Conservation (phyloP, 2,113 vertebrate genomes). For the Malurus elegans region DNA sequence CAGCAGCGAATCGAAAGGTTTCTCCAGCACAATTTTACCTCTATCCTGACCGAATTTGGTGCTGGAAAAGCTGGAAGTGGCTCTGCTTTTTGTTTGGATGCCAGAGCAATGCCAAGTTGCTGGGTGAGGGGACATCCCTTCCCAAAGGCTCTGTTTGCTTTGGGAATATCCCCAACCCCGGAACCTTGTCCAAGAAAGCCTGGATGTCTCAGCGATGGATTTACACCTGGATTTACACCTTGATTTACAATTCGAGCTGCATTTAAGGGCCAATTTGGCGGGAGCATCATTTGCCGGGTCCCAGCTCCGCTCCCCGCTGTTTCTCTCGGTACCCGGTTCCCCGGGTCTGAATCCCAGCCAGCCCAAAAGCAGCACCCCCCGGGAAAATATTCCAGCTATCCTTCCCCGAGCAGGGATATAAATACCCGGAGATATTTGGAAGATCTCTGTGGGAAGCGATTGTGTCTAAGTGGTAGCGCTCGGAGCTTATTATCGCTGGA, state of each 20-base stretch:
- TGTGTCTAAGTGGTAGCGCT: not conserved
- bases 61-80: not conserved
- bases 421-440: not conserved
- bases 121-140: not conserved
- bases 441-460: slow-evolving; percentile 23
- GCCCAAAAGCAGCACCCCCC: not conserved
- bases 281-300: not conserved
- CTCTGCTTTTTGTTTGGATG: not conserved
- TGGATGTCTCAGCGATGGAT: not conserved
- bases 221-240: not conserved
- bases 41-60: not conserved
- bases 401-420: not conserved
- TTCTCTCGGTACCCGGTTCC: not conserved
- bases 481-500: not conserved
- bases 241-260: not conserved
- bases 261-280: not conserved
- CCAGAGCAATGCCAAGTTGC: not conserved
- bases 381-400: not conserved
- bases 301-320: not conserved
- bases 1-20: not conserved
- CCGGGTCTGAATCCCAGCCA: not conserved
- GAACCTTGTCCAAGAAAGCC: not conserved
- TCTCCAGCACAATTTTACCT: not conserved
- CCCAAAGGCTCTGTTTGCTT: not conserved
- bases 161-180: not conserved